Evolutionary conservation across 2,113 vertebrate genomes (phyloP).

Genomic region (Pelmatolapia mariae): DNA sequence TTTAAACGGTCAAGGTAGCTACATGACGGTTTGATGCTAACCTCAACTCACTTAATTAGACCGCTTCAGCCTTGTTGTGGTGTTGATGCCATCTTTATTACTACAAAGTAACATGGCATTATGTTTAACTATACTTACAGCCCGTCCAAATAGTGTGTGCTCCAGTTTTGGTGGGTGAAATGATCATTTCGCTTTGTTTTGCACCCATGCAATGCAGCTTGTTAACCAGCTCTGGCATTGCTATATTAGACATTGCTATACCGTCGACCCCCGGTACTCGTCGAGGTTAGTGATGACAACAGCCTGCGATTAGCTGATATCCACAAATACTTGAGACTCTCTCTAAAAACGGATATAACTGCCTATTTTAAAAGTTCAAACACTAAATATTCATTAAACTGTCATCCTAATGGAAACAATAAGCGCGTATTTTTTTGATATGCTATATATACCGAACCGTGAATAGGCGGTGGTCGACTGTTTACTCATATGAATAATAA

Average conservation of each 20-base stretch:
- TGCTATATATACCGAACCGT: not conserved
- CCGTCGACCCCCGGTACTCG: not conserved
- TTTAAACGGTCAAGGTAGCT: not conserved
- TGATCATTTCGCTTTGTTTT: not conserved
- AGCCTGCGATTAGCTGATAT: not conserved
- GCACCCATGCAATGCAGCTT: not conserved
- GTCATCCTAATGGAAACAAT: not conserved
- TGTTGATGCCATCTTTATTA: not conserved
- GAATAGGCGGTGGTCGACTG: not conserved
- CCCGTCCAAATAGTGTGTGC: not conserved
- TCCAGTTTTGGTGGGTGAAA: not conserved
- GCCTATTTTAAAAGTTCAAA: not conserved
- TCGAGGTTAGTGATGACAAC: not conserved
- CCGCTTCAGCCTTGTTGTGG: not conserved
- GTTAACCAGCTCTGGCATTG: not conserved
- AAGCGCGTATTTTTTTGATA: not conserved
- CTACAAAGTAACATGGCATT: not conserved
- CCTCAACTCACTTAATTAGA: not conserved
- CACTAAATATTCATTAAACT: not conserved
- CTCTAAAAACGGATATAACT: not conserved
- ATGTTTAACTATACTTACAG: not conserved
- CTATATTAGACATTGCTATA: not conserved
- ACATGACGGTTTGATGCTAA: not conserved
- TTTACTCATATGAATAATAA: not conserved
- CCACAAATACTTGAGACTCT: not conserved